Base-by-base conservation (phyloP, 1,140 invertebrate genomes). In the Bombus impatiens region DNA sequence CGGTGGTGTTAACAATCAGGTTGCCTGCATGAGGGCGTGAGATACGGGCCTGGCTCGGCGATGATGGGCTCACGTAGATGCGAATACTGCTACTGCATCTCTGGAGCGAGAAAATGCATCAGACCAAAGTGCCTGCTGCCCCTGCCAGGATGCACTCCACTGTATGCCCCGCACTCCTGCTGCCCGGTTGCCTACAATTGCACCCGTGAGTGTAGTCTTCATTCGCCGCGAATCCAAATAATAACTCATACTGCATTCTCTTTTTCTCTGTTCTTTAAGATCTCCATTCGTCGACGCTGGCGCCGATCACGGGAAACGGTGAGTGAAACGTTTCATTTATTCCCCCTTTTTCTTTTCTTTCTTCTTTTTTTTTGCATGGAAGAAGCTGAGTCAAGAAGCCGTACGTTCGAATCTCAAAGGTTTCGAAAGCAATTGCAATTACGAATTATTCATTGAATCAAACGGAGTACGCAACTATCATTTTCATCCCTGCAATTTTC, bases 31-130 rank as follows among this genome's bases (percentile, higher is more conserved):
- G 97, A 97, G 86, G 97, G 97, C 25, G 97, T 97, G n/a, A 94
- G 97, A 81, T 98, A 97, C 93, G 97, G 96, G 18, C 97, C 97
- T 62, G 98, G 98, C 0, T 98, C 98, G 6, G 98, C 98, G 1
- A 98, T 98, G 97, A 95, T 96, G 82, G 97, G 97, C 6, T 97
- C 96, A 22, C 96, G 96, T 76, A 96, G 96, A 10, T 98, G 98
- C 94, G 97, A 98, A 94, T 98, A 98, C 93, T 98, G 98, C 94
- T 98, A 98, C 94, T 98, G 98, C 92, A 97, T 98, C 82, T 95
- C 95, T 88, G 98, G 98, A 12, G 95, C 96, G 77, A 96, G 98
- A 90, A 97, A 96, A 88, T 98, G 98, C 93, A 97, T 98, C 42
- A 96, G 96, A 87, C 98, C 98, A 0, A 96, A 97, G 91, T 98